Base-by-base conservation (phyloP, 2,113 vertebrate genomes). In the Mirza zaza region DNA sequence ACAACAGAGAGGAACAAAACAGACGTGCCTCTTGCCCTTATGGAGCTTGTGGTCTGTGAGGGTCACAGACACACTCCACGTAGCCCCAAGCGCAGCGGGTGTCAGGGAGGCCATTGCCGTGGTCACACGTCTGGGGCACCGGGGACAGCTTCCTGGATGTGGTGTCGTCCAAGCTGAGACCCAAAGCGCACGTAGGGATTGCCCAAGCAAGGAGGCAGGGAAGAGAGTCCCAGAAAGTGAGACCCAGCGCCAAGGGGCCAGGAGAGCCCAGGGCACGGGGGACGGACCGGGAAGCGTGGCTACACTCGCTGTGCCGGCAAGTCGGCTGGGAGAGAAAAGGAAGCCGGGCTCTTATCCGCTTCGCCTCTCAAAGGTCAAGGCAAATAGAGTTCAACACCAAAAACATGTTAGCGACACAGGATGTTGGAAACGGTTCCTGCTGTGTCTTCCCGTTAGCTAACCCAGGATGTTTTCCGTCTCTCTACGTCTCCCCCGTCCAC, bases 51-150 rank as follows among this genome's bases (percentile, higher is more conserved):
- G 29, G n/a, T 48, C 84, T 8, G 10, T 21, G 79, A n/a, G 29
- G 52, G 34, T 61, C 65, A 4, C 39, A 34, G 34, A 8, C 0
- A 1, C 34, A 52, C 91, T 18, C 80, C 34, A 67, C 11, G 1
- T 1, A 34, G 39, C 23, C 32, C 8, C 25, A 2, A 2, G 70
- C 1, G 20, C 45, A 0, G 1, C 2, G 39, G 36, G 67, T 2
- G 15, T 67, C 45, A 4, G 52, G 42, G 79, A n/a, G 39, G 48
- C 4, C 1, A 0, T 10, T 0, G 3, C 8, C 12, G 23, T 12
- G 2, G 3, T 32, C 55, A 68, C 0, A 10, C 12, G 42, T 55
- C 52, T 17, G 27, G 80, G 55, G 20, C 45, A 9, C 2, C 0
- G 0, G 0, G 32, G 52, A 29, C 39, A n/a, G 67, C 71, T 45